Percentiles rank a stretch among this genome's conserved stretches.
Conservation (phyloP, 2,113 vertebrate genomes). For the Xiphophorus maculatus region DNA sequence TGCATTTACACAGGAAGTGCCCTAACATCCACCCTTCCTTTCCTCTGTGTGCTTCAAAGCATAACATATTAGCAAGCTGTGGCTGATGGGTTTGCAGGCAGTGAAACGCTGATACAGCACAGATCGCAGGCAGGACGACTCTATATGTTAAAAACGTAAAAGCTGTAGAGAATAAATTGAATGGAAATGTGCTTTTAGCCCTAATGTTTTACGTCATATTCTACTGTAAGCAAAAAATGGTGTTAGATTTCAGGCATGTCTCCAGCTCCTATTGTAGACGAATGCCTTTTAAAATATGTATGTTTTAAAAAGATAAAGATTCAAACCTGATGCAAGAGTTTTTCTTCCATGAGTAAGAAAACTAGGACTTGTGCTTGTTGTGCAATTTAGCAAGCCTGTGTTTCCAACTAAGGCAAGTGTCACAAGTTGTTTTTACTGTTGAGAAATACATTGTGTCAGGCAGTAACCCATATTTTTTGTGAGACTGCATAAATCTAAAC, state of each 20-base stretch:
- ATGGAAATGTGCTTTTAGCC: neutral
- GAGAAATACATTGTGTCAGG: conserved; percentile 5
- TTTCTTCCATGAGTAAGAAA: neutral
- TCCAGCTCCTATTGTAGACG: neutral
- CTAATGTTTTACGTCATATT: no score
- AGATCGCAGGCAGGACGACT: neutral
- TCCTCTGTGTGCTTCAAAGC: neutral
- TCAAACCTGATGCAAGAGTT: neutral
- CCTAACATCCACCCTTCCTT: conserved; percentile 48
- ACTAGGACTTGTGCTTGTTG: neutral
- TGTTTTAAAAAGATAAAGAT: neutral
- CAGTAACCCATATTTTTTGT: no score
- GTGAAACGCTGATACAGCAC: neutral
- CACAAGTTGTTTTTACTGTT: neutral
- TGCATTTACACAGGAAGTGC: conserved; percentile 59
- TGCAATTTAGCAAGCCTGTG: neutral
- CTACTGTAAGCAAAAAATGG: neutral
- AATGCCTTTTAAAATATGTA: neutral
- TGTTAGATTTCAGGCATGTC: neutral
- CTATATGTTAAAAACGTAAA: neutral
- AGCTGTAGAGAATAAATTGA: neutral
- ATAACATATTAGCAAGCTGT: neutral
- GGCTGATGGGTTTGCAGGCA: neutral
- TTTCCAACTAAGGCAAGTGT: neutral
- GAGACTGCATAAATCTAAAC: neutral